phyloP scores from a whole-genome alignment of 2,113 vertebrate species.

The Leucosticte australis region DNA sequence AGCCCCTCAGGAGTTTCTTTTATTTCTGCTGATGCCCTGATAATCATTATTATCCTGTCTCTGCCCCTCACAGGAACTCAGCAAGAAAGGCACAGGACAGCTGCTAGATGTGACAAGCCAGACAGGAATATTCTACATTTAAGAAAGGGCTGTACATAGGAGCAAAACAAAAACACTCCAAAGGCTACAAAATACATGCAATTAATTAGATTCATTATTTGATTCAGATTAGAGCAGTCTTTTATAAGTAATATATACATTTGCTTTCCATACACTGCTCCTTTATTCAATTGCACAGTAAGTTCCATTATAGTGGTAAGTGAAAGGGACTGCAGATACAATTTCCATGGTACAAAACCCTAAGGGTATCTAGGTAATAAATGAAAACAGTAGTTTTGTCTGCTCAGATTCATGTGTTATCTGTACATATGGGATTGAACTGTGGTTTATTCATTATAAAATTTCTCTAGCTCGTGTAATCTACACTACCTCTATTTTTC shows the following conservation, averaged over 20 bases:
- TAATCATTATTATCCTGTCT: neutral
- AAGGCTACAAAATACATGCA: neutral
- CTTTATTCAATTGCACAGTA: neutral
- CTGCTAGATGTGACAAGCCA: neutral
- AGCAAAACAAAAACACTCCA: neutral
- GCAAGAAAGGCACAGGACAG: neutral
- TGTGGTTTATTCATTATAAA: neutral
- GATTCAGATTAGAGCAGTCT: neutral
- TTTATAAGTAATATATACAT: neutral
- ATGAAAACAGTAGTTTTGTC: neutral
- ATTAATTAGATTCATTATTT: neutral
- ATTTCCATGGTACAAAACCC: neutral
- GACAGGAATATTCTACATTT: neutral
- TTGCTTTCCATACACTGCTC: neutral
- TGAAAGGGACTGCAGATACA: neutral
- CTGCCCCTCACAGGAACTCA: neutral
- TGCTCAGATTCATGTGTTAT: neutral
- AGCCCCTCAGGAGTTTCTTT: neutral
- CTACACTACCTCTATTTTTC: neutral
- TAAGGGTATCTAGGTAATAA: neutral
- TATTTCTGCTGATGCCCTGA: neutral
- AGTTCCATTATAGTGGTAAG: neutral
- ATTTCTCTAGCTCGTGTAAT: neutral
- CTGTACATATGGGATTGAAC: neutral
- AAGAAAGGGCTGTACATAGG: neutral